These are phyloP conservation scores for Apis laboriosa DNA, from an alignment of 1,140 invertebrate genomes.

Conservation along the genomic window DNA sequence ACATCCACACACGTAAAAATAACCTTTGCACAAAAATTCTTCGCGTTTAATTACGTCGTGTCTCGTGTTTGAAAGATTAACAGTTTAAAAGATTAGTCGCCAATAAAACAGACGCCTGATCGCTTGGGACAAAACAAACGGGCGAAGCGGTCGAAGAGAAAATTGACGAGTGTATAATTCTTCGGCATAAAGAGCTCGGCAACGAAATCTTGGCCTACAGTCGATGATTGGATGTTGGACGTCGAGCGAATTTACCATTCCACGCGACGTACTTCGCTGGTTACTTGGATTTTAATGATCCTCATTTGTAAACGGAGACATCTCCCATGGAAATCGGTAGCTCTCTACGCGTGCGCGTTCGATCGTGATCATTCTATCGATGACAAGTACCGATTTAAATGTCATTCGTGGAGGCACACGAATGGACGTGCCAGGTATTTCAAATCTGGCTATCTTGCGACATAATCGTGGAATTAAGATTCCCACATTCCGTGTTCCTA, in stretches of 20 bases:
- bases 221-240: not conserved
- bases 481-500: not conserved
- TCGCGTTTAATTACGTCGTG: too few species aligned
- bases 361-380: slow-evolving; percentile 43
- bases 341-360: slow-evolving; percentile 34
- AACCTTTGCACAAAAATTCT: too few species aligned
- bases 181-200: not conserved
- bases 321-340: slow-evolving; percentile 33
- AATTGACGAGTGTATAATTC: not conserved
- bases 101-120: not conserved
- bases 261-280: not conserved
- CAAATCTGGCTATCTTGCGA: not conserved
- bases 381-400: slow-evolving; percentile 34
- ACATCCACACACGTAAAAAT: too few species aligned
- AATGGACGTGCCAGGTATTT: slow-evolving; percentile 23
- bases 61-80: not conserved
- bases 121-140: not conserved
- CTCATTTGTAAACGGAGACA: slow-evolving; percentile 44
- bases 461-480: slow-evolving; percentile 1
- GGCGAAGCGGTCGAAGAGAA: not conserved
- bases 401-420: slow-evolving; percentile 35
- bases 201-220: slow-evolving; percentile 3
- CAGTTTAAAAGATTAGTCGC: too few species aligned
- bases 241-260: slow-evolving; percentile 23
- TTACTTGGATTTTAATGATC: slow-evolving; percentile 40